These are phyloP conservation scores for Pluvialis apricaria DNA, from an alignment of 2,113 vertebrate genomes.

Conservation along the genomic window DNA sequence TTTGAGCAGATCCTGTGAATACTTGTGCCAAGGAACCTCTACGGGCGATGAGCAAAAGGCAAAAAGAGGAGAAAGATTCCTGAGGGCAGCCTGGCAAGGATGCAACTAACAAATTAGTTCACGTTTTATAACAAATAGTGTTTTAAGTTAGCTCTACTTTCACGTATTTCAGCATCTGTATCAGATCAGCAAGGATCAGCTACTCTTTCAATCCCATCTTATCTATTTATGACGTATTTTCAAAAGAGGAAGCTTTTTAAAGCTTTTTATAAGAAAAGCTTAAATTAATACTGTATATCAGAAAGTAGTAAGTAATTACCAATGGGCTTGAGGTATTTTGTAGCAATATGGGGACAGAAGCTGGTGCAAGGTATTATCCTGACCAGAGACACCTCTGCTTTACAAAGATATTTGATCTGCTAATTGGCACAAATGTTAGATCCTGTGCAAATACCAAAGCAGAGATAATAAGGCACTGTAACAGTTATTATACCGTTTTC, in stretches of 20 bases:
- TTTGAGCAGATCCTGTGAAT: neutral
- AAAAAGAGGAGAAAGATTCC: neutral
- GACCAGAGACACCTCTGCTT: neutral
- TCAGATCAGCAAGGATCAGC: conserved; percentile 23
- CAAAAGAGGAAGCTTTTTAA: conserved; percentile 25
- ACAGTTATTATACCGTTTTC: neutral
- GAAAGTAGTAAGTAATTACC: conserved; percentile 11
- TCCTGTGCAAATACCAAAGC: neutral
- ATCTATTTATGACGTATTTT: conserved; percentile 40
- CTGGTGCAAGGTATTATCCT: neutral
- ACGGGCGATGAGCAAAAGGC: neutral
- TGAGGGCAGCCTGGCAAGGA: neutral
- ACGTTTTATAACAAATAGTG: neutral
- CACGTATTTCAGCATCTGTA: conserved; percentile 22
- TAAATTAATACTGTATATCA: neutral
- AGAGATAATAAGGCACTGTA: neutral
- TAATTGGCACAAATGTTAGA: neutral
- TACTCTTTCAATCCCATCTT: conserved; percentile 41
- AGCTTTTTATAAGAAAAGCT: conserved; percentile 49
- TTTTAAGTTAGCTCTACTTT: conserved; percentile 31
- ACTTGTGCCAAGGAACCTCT: neutral
- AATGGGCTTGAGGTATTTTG: neutral
- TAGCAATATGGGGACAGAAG: neutral
- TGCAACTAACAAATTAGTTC: neutral
- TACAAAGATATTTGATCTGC: neutral